Percentiles rank a stretch among this genome's conserved stretches.
These are phyloP conservation scores for Synanthedon andrenaeformis DNA, from an alignment of 2,888 invertebrate genomes.

Conservation along the genomic window DNA sequence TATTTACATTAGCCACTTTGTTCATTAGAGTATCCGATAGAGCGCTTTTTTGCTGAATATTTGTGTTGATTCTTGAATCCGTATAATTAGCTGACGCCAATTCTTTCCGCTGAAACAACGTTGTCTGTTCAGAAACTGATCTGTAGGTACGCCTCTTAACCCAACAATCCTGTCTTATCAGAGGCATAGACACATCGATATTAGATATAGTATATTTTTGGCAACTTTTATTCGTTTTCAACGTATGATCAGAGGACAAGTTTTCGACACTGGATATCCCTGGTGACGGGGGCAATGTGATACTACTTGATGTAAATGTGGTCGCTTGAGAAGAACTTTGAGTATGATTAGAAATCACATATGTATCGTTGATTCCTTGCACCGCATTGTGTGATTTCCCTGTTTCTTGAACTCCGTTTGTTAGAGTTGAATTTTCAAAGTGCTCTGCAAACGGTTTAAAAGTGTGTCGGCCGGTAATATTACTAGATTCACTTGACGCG, in stretches of 20 bases:
- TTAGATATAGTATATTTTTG: constrained; percentile 31
- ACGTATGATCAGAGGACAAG: constrained; percentile 23
- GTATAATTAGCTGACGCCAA: not conserved
- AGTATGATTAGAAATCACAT: constrained; percentile 9
- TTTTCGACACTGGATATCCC: constrained; percentile 57
- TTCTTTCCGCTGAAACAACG: not conserved
- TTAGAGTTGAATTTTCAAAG: constrained; percentile 10
- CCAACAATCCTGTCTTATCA: constrained; percentile 42
- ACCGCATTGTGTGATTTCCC: constrained; percentile 23
- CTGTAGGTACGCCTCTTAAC: constrained; percentile 8
- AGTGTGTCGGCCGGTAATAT: constrained; percentile 12
- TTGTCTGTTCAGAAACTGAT: not conserved
- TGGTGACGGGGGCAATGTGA: constrained; percentile 48
- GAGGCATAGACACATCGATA: constrained; percentile 36
- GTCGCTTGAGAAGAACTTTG: not conserved
- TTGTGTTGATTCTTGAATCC: not conserved
- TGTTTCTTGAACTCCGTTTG: constrained; percentile 34
- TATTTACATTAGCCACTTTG: constrained; percentile 27
- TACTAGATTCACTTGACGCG: constrained; percentile 29
- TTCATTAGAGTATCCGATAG: constrained; percentile 32
- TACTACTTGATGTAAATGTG: constrained; percentile 26
- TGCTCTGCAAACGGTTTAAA: constrained; percentile 13
- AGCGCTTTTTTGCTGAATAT: constrained; percentile 2
- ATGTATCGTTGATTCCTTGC: constrained; percentile 32
- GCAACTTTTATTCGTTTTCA: constrained; percentile 21